These are phyloP conservation scores for Aythya baeri DNA, from an alignment of 2,113 vertebrate genomes.

Conservation along the genomic window DNA sequence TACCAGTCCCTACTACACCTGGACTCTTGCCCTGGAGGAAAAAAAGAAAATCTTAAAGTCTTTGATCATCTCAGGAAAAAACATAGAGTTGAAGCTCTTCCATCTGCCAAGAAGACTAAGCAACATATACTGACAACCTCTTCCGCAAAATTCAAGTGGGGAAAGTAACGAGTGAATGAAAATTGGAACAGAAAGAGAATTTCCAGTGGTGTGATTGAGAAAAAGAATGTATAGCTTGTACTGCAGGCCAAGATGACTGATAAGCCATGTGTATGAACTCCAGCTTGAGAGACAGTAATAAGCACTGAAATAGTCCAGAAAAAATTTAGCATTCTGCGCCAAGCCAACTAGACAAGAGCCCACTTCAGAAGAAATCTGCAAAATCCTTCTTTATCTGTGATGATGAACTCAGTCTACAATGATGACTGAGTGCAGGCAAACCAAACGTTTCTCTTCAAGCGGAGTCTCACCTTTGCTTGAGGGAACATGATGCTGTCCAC, in stretches of 20 bases:
- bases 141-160: not conserved
- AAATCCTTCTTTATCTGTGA: not conserved
- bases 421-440: not conserved
- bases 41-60: not conserved
- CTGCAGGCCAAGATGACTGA: not conserved
- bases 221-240: not conserved
- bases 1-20: not conserved
- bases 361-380: slow-evolving; percentile 15
- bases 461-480: not conserved
- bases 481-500: not conserved
- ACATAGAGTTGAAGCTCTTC: not conserved
- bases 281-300: not conserved
- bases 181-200: not conserved
- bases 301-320: not conserved
- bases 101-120: not conserved
- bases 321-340: not conserved
- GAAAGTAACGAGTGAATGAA: slow-evolving; percentile 25
- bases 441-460: not conserved
- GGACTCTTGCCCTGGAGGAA: not conserved
- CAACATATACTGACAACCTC: not conserved
- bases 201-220: not conserved
- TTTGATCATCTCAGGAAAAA: not conserved
- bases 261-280: not conserved
- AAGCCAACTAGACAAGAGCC: not conserved
- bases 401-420: not conserved